Evolutionary conservation across 1,140 invertebrate species (phyloP).

Genomic region (Leptinotarsa defecta): DNA sequence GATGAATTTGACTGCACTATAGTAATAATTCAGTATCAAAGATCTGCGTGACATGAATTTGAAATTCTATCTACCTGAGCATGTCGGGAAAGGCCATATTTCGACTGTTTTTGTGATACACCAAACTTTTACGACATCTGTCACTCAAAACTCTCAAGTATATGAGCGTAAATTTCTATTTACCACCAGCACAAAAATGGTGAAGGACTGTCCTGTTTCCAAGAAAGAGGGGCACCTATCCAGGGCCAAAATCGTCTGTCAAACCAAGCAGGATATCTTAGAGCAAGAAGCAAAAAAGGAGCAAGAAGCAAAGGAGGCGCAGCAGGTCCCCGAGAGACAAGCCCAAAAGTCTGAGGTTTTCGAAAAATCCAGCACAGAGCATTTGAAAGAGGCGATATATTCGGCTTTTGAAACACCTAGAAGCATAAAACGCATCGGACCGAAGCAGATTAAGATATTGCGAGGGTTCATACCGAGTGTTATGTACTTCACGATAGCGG

Average conservation of each 20-base stretch:
- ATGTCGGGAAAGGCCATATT: too few species aligned
- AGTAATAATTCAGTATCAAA: too few species aligned
- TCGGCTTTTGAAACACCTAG: neutral
- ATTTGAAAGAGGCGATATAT: neutral
- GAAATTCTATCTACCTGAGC: too few species aligned
- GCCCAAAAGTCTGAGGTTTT: neutral
- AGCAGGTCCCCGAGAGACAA: neutral
- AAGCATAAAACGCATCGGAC: conserved; percentile 6
- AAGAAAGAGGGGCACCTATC: neutral
- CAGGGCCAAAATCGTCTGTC: conserved; percentile 9
- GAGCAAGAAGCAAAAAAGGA: neutral
- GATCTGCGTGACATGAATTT: too few species aligned
- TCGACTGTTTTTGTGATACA: too few species aligned
- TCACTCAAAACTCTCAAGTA: too few species aligned
- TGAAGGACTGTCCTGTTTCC: neutral
- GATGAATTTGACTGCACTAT: too few species aligned
- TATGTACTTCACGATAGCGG: neutral
- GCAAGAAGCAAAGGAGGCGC: neutral
- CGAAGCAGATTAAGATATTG: conserved; percentile 7
- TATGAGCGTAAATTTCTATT: too few species aligned
- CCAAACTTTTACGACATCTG: too few species aligned
- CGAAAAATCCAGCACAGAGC: neutral
- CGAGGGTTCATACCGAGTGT: neutral
- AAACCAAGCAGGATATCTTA: conserved; percentile 21
- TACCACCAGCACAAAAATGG: neutral